A percentile compares a stretch with the other conserved stretches of the same genome.
Conservation (phyloP, 1,140 invertebrate species). For the Gonioctena quinquepunctata region DNA sequence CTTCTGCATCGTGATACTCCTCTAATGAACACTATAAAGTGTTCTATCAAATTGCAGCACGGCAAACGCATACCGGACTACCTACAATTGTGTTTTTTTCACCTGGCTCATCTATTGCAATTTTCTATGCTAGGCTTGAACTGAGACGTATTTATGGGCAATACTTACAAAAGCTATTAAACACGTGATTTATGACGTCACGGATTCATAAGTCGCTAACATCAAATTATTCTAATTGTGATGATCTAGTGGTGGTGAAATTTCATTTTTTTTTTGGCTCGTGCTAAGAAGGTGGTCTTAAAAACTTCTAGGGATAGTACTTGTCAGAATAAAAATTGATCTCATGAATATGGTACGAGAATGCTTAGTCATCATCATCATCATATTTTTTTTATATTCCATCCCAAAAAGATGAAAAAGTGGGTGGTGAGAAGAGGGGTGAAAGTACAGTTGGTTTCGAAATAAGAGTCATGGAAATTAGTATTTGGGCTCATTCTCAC, state of each 20-base stretch:
- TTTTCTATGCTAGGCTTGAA: constrained; percentile 15
- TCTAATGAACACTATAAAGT: constrained; percentile 45
- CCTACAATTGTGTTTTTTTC: constrained; percentile 17
- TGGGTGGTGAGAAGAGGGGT: too few species aligned
- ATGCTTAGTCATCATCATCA: too few species aligned
- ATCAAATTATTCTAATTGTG: neutral
- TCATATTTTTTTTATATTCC: too few species aligned
- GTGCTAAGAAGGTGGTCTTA: too few species aligned
- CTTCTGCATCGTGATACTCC: constrained; percentile 35
- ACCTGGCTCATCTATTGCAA: constrained; percentile 8
- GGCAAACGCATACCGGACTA: neutral
- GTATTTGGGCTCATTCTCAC: too few species aligned
- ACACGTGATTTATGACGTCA: neutral
- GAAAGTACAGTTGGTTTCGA: too few species aligned
- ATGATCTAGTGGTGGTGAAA: neutral
- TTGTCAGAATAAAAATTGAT: too few species aligned
- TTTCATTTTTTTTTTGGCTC: too few species aligned
- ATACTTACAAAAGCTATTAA: neutral
- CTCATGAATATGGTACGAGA: too few species aligned
- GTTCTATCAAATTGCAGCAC: constrained; percentile 36
- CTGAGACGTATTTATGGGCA: constrained; percentile 15
- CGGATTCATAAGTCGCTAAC: neutral
- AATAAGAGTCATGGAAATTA: too few species aligned
- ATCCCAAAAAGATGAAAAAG: too few species aligned
- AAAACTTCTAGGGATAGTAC: too few species aligned